Conservation (phyloP, 2,113 vertebrate species). For the Cottus gobio region DNA sequence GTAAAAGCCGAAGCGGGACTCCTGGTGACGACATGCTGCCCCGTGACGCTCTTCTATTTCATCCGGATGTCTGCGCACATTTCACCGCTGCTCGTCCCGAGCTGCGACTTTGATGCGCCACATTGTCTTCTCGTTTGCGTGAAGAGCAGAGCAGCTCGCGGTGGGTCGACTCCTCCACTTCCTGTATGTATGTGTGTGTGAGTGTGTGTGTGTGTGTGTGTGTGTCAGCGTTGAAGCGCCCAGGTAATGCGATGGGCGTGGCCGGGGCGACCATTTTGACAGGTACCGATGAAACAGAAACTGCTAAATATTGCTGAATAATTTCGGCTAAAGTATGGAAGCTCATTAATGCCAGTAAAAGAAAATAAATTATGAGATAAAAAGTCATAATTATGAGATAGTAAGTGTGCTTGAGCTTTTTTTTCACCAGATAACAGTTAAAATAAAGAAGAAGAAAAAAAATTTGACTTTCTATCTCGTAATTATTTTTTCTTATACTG, state of each 20-base stretch:
- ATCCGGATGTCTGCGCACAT: not conserved
- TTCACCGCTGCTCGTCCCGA: slow-evolving; percentile 1
- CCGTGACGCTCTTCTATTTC: not conserved
- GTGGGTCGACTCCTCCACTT: slow-evolving; percentile 20
- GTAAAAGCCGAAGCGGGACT: not conserved
- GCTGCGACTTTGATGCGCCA: not conserved
- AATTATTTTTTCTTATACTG: too few relatives aligned
- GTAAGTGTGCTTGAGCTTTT: too few relatives aligned
- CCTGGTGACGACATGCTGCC: slow-evolving; percentile 42
- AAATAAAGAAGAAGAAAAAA: too few relatives aligned
- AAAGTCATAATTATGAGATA: too few relatives aligned
- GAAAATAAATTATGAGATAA: too few relatives aligned
- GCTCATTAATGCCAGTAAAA: too few relatives aligned
- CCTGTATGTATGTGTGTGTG: slow-evolving; percentile 26
- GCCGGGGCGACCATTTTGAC: slow-evolving; percentile 28
- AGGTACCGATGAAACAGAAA: slow-evolving; percentile 12
- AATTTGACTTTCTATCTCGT: too few relatives aligned
- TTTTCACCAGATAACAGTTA: too few relatives aligned
- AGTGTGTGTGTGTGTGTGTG: not conserved
- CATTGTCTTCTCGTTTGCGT: not conserved
- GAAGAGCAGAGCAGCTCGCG: not conserved
- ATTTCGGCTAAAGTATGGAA: too few relatives aligned
- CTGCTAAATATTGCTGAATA: not conserved
- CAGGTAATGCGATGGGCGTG: slow-evolving; percentile 51
- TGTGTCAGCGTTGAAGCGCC: accelerated